phyloP scores from a whole-genome alignment of 2,113 vertebrate genomes.

The Actenoides hombroni region DNA sequence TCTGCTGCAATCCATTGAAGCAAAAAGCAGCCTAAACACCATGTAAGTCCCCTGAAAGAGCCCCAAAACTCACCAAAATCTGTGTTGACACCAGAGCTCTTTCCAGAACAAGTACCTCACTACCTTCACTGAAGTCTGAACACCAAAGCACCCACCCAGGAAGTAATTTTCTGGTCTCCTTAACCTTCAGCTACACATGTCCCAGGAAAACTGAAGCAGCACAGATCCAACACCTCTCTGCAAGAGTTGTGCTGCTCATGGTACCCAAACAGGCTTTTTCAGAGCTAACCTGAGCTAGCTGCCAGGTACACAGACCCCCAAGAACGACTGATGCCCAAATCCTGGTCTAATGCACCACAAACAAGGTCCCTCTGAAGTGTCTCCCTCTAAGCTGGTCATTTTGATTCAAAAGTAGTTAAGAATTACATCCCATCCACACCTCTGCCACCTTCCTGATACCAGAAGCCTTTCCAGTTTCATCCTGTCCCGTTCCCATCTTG shows the following conservation, averaged over 20 bases:
- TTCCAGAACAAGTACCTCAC: not conserved
- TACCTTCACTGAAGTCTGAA: too few species aligned
- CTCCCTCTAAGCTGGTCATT: too few species aligned
- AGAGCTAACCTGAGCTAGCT: too few species aligned
- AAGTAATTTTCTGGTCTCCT: not conserved
- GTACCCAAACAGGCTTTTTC: not conserved
- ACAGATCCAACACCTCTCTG: fast-evolving
- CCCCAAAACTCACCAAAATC: not conserved
- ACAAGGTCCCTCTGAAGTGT: too few species aligned
- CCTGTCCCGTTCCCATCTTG: not conserved
- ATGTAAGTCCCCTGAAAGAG: not conserved
- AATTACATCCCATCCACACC: too few species aligned
- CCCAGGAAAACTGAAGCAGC: not conserved
- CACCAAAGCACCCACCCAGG: not conserved
- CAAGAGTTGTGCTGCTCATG: fast-evolving
- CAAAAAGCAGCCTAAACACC: not conserved
- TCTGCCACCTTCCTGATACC: not conserved
- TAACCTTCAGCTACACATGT: not conserved
- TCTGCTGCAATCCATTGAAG: not conserved
- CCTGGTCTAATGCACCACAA: too few species aligned
- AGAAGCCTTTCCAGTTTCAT: not conserved
- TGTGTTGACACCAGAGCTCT: not conserved
- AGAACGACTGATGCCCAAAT: too few species aligned
- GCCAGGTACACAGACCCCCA: too few species aligned
- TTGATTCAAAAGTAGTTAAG: too few species aligned